A percentile compares a stretch with the other conserved stretches of the same genome.
These are phyloP conservation scores for Suricata suricatta DNA, from an alignment of 2,113 vertebrate species.

Conservation along the genomic window DNA sequence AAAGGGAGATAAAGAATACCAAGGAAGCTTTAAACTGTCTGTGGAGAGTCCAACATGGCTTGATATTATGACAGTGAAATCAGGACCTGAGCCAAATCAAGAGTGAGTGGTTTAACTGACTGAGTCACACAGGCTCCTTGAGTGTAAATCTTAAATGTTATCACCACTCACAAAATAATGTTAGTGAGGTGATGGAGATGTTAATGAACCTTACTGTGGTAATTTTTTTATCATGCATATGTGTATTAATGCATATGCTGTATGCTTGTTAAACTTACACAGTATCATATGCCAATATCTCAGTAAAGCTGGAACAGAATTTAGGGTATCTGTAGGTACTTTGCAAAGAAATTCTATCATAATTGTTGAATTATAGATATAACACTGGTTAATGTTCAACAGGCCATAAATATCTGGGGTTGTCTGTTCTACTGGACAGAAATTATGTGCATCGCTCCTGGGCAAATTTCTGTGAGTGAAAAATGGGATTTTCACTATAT, in stretches of 20 bases:
- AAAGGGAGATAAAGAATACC: no score
- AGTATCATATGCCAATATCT: background rate
- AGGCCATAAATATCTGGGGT: background rate
- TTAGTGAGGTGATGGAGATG: background rate
- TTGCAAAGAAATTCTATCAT: background rate
- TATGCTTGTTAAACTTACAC: background rate
- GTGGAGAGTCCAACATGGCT: no score
- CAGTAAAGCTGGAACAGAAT: background rate
- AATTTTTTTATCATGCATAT: background rate
- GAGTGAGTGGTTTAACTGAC: no score
- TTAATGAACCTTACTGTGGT: background rate
- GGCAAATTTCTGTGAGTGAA: background rate
- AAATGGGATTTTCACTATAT: background rate
- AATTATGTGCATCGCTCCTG: background rate
- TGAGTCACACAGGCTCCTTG: no score
- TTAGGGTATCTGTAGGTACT: no score
- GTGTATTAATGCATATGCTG: background rate
- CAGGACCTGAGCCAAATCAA: no score
- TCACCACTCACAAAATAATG: background rate
- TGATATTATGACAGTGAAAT: no score
- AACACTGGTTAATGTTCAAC: background rate
- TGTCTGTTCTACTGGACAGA: background rate
- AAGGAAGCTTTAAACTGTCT: no score
- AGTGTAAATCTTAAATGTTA: background rate
- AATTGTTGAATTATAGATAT: background rate